phyloP scores from a whole-genome alignment of 1,140 invertebrate genomes.

The Dendroctonus valens region DNA sequence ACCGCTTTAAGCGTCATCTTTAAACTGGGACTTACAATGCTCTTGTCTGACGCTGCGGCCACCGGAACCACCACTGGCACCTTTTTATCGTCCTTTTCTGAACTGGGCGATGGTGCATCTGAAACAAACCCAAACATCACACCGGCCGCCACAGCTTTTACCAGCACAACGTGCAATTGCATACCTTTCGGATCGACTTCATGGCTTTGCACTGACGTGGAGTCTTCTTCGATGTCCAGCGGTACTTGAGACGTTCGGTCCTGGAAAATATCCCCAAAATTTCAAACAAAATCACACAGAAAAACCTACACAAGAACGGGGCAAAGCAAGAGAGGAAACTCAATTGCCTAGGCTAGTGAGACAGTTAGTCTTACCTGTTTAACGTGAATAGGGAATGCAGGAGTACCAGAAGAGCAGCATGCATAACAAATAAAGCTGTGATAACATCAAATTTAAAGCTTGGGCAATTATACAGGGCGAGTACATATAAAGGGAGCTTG shows the following conservation, averaged over 20 bases:
- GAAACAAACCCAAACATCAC: constrained; percentile 2
- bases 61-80: constrained; percentile 35
- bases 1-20: neutral
- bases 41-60: constrained; percentile 52
- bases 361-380: constrained; percentile 28
- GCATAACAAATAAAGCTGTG: constrained; percentile 55
- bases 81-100: constrained; percentile 44
- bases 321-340: neutral
- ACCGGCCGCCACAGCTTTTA: neutral
- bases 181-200: constrained; percentile 72
- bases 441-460: constrained; percentile 38
- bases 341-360: neutral
- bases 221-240: constrained; percentile 88
- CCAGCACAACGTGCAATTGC: neutral
- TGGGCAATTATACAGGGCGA: too few relatives aligned
- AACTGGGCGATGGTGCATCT: constrained; percentile 16
- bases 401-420: constrained; percentile 60
- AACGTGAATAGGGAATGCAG: constrained; percentile 45
- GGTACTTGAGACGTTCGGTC: constrained; percentile 82
- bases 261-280: constrained; percentile 53
- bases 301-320: neutral
- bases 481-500: too few relatives aligned
- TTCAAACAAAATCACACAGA: neutral
- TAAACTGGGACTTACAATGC: constrained; percentile 49
- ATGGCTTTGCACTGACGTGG: constrained; percentile 74